Evolutionary conservation across 2,113 vertebrate genomes (phyloP), one percentile per base, ranked within the genome.

Genomic region (Astur gentilis): DNA sequence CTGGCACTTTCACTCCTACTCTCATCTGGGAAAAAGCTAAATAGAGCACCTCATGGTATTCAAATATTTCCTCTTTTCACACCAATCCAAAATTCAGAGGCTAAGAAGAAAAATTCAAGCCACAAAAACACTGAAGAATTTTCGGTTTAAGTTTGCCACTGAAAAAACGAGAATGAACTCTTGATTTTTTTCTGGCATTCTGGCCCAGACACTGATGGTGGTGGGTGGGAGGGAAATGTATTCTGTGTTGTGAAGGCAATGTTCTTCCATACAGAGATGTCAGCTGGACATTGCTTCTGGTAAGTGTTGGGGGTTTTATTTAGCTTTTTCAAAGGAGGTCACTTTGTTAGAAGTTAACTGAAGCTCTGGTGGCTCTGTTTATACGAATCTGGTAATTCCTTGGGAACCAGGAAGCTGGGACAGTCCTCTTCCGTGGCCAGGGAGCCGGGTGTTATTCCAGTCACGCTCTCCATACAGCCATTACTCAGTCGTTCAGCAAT

Each of bases 401-500:
- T 5, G 9, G 27, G 40, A 91, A 57, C 5, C 8, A 29, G 5
- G 50, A 80, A 84, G 8, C 9, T 87, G 34, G 40, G 75, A 57
- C 66, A 60, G 38, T 44, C 58, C 61, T 16, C 17, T 54, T 72
- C 65, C 22, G 25, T 64, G 49, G 27, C 32, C 71, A n/a, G 47
- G 47, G 40, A 84, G 7, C 27, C 19, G 67, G 42, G 15, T 72
- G 17, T 19, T 87, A 38, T 79, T 91, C 57, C 70, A 89, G 83
- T 87, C 72, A 26, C 1, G 2, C 22, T 81, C 31, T 69, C 54
- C 10, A 1, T 44, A 76, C 45, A 78, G 40, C 61, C 16, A 2
- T 95, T 95, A 81, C 73, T 93, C 69, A 87, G 64, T 19, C 9
- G 10, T 92, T 78, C 86, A 90, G 65, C 80, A 94, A 89, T 96